These are phyloP conservation scores for Ennomos fuscantarius DNA, from an alignment of 2,888 invertebrate genomes.

Conservation along the genomic window DNA sequence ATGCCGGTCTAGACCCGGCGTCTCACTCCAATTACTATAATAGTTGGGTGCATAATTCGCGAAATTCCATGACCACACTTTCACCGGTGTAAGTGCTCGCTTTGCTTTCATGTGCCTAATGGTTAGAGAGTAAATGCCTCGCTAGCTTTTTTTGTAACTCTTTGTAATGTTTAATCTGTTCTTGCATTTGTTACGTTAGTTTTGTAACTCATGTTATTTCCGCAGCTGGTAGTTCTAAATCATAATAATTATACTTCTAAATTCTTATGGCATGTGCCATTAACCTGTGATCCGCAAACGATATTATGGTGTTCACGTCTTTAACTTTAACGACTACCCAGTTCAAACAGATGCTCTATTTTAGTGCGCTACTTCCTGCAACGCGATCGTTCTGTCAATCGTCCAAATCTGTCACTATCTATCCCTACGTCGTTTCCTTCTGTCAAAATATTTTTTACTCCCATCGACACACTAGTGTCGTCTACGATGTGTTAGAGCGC, in stretches of 20 bases:
- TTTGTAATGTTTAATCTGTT: slow-evolving; percentile 11
- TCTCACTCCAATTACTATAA: slow-evolving; percentile 74
- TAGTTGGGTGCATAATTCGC: slow-evolving; percentile 67
- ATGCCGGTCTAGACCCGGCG: slow-evolving; percentile 49
- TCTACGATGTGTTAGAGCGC: background rate
- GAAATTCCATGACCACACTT: slow-evolving; percentile 71
- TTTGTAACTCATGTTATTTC: slow-evolving; percentile 8
- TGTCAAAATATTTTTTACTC: slow-evolving; percentile 43
- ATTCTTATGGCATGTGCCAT: slow-evolving; percentile 7
- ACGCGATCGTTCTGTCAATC: slow-evolving; percentile 51
- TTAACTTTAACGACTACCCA: slow-evolving; percentile 43
- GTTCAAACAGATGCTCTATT: slow-evolving; percentile 38
- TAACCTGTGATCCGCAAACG: slow-evolving; percentile 25
- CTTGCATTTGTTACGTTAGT: slow-evolving; percentile 13
- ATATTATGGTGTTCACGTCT: slow-evolving; percentile 30
- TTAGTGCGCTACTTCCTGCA: slow-evolving; percentile 58
- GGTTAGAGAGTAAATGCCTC: slow-evolving; percentile 44
- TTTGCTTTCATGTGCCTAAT: slow-evolving; percentile 68
- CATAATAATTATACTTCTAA: background rate
- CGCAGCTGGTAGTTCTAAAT: background rate
- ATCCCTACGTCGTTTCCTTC: slow-evolving; percentile 47
- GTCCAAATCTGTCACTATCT: slow-evolving; percentile 56
- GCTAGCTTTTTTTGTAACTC: slow-evolving; percentile 27
- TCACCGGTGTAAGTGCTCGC: slow-evolving; percentile 62
- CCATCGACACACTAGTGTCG: slow-evolving; percentile 6